These are phyloP conservation scores for Heliconius congener DNA, from an alignment of 1,140 invertebrate species.

Conservation along the genomic window DNA sequence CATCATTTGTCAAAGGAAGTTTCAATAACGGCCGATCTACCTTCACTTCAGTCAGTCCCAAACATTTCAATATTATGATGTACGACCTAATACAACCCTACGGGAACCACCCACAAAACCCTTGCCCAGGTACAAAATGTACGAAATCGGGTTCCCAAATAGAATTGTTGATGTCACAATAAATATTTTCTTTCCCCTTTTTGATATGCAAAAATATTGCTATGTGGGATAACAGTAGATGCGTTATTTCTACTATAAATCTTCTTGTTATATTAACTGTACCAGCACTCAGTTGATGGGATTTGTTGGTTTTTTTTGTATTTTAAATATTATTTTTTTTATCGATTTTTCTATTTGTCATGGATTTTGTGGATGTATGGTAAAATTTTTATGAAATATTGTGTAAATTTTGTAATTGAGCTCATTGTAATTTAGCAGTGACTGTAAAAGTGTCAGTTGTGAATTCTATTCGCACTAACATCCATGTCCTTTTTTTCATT, in stretches of 20 bases:
- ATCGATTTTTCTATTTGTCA: neutral
- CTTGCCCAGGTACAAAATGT: neutral
- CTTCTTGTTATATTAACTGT: slow-evolving; percentile 58
- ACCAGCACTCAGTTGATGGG: slow-evolving; percentile 42
- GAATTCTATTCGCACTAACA: neutral
- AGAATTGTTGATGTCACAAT: slow-evolving; percentile 36
- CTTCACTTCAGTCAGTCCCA: slow-evolving; percentile 44
- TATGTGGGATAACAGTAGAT: slow-evolving; percentile 47
- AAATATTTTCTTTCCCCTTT: slow-evolving; percentile 34
- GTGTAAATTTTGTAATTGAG: too few relatives aligned
- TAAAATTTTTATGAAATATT: too few relatives aligned
- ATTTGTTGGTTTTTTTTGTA: slow-evolving; percentile 25
- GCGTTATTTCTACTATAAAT: slow-evolving; percentile 61
- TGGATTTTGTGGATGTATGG: too few relatives aligned
- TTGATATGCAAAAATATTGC: slow-evolving; percentile 47
- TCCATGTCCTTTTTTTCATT: too few relatives aligned
- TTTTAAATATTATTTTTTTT: neutral
- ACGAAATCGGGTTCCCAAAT: slow-evolving; percentile 24
- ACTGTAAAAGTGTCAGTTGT: neutral
- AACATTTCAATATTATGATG: slow-evolving; percentile 69
- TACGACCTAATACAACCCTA: slow-evolving; percentile 48
- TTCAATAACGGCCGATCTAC: slow-evolving; percentile 43
- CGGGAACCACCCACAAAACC: slow-evolving; percentile 35
- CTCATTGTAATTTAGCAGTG: too few relatives aligned
- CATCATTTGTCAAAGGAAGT: too few relatives aligned